These are phyloP conservation scores for Hybognathus amarus DNA, from an alignment of 2,797 vertebrate genomes.

Conservation along the genomic window DNA sequence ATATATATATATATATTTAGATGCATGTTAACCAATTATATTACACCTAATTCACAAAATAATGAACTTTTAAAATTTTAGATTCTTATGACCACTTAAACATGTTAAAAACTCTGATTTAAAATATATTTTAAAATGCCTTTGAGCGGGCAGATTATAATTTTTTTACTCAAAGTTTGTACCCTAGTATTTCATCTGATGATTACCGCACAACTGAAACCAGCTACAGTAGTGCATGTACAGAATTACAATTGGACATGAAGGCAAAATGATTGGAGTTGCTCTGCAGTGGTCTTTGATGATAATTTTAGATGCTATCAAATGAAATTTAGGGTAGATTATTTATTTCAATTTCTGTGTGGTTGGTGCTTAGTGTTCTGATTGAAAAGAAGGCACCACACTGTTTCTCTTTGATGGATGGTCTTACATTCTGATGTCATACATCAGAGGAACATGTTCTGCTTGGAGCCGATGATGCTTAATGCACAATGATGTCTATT, in stretches of 20 bases:
- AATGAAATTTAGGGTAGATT: conserved; percentile 14
- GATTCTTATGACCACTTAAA: background rate
- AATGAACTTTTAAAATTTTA: background rate
- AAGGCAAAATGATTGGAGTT: conserved; percentile 41
- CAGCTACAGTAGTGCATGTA: conserved; percentile 18
- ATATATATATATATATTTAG: no score
- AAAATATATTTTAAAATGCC: background rate
- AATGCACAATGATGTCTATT: background rate
- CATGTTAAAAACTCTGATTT: background rate
- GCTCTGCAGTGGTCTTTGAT: conserved; percentile 54
- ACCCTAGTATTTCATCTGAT: conserved; percentile 8
- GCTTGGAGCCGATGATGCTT: background rate
- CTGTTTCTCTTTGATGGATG: conserved; percentile 40
- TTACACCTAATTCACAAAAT: background rate
- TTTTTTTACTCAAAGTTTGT: background rate
- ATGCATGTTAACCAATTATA: no score
- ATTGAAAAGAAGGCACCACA: conserved; percentile 31
- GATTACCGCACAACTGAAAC: conserved; percentile 4
- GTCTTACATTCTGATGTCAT: conserved; percentile 2
- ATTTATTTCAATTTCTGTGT: conserved; percentile 15
- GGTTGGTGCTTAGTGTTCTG: conserved; percentile 37
- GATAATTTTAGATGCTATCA: conserved; percentile 66
- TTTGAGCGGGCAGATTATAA: background rate
- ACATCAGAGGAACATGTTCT: conserved; percentile 15
- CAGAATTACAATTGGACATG: conserved; percentile 48